Conservation (phyloP, 2,797 vertebrate species). For the Heterohyrax brucei region DNA sequence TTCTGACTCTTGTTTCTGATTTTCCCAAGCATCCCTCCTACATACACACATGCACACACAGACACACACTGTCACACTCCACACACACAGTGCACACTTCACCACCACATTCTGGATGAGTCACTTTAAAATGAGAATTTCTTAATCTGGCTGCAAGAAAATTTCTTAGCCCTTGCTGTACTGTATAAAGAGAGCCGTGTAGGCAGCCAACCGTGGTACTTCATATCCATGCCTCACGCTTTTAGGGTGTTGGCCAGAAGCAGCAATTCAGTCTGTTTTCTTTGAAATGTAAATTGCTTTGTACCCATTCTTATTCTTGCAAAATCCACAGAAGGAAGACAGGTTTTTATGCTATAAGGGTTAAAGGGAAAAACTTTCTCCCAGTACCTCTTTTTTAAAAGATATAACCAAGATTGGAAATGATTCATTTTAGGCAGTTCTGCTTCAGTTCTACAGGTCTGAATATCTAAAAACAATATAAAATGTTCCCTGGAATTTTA, state of each 20-base stretch:
- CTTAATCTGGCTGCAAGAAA: not conserved
- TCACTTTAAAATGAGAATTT: conserved; percentile 29
- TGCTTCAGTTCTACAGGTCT: not conserved
- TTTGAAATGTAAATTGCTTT: conserved; percentile 69
- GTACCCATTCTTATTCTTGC: conserved; percentile 40
- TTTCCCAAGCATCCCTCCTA: not conserved
- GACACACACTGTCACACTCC: no score
- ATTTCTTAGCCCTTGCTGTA: not conserved
- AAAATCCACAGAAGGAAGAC: conserved; percentile 44
- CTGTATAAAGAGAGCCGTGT: not conserved
- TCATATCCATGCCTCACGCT: not conserved
- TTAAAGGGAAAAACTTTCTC: conserved; percentile 33
- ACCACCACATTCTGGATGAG: not conserved
- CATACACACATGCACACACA: not conserved
- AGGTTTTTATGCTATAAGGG: not conserved
- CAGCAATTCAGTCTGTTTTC: conserved; percentile 9
- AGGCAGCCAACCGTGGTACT: not conserved
- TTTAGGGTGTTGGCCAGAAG: not conserved
- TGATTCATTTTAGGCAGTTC: conserved; percentile 18
- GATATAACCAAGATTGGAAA: not conserved
- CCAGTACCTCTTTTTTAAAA: not conserved
- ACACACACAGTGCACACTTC: no score
- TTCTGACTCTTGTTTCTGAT: not conserved
- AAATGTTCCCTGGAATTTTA: not conserved
- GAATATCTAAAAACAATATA: not conserved